These are phyloP conservation scores for Trissolcus brochymenae DNA, from an alignment of 2,888 invertebrate genomes.

Conservation along the genomic window DNA sequence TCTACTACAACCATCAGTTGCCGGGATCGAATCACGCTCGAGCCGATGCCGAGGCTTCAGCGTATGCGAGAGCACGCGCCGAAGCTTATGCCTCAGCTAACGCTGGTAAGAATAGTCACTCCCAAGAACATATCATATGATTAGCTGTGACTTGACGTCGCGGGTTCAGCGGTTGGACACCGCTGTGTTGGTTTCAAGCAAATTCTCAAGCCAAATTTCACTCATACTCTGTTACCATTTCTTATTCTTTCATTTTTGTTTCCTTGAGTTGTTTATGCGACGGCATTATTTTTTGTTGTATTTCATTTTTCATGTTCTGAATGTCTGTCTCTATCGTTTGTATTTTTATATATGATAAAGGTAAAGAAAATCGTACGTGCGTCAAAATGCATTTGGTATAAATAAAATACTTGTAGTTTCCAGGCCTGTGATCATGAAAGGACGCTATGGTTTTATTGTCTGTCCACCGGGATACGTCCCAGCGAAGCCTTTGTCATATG, in stretches of 20 bases:
- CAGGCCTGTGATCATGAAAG: constrained; percentile 57
- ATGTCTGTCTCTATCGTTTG: too few relatives aligned
- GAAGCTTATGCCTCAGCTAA: constrained; percentile 45
- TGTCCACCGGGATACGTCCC: constrained; percentile 53
- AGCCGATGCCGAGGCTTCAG: constrained; percentile 56
- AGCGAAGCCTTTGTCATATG: constrained; percentile 42
- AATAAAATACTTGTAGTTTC: constrained; percentile 51
- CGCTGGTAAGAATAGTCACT: constrained; percentile 33
- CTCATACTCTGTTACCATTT: too few relatives aligned
- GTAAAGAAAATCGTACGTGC: too few relatives aligned
- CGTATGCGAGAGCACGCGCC: constrained; percentile 47
- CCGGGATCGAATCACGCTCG: constrained; percentile 25
- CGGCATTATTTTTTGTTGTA: constrained; percentile 8
- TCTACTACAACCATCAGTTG: constrained; percentile 39
- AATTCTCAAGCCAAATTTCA: too few relatives aligned
- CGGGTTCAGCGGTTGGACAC: constrained; percentile 10
- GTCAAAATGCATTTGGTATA: too few relatives aligned
- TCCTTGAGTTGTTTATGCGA: too few relatives aligned
- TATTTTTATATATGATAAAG: too few relatives aligned
- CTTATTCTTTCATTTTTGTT: too few relatives aligned
- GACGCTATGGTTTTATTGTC: constrained; percentile 43
- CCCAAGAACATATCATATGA: constrained; percentile 15
- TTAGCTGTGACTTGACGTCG: constrained; percentile 15
- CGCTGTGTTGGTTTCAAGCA: too few relatives aligned
- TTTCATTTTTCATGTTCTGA: constrained; percentile 5